phyloP scores from a whole-genome alignment of 37 sponge, comb jelly and placozoan species.

The Ephydatia muelleri region DNA sequence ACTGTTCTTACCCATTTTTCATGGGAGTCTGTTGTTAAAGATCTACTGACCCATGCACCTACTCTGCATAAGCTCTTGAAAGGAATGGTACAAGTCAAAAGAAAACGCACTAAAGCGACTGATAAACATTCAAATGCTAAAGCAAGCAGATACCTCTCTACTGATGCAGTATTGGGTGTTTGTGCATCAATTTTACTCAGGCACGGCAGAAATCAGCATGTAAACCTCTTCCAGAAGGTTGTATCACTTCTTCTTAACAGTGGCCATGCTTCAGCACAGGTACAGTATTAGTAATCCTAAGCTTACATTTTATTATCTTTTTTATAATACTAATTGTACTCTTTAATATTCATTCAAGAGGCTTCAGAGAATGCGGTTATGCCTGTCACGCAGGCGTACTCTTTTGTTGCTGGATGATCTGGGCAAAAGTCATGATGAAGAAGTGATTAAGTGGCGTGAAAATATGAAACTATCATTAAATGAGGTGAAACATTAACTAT shows the following conservation, averaged over 20 bases:
- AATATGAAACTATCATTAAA: not conserved
- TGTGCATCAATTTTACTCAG: slow-evolving; percentile 1
- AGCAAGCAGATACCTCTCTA: not conserved
- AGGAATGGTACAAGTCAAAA: no score
- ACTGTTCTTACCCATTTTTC: no score
- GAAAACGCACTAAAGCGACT: not conserved
- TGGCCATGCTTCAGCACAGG: slow-evolving; percentile 4
- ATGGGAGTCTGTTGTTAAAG: no score
- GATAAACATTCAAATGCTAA: not conserved
- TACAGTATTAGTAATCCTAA: not conserved
- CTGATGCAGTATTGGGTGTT: not conserved
- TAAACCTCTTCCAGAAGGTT: slow-evolving; percentile 9
- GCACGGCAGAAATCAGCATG: not conserved
- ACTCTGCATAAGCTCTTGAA: no score
- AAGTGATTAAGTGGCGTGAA: not conserved
- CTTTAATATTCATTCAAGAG: not conserved
- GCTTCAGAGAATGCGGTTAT: not conserved
- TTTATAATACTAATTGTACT: not conserved
- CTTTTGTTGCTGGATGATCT: not conserved
- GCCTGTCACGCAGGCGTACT: not conserved
- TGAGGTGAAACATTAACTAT: not conserved
- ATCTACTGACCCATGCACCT: no score
- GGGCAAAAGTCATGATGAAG: not conserved
- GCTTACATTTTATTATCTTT: not conserved
- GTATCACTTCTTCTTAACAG: slow-evolving; percentile 1